Conservation (phyloP, 2,113 vertebrate genomes). For the Genyomyrus donnyi region DNA sequence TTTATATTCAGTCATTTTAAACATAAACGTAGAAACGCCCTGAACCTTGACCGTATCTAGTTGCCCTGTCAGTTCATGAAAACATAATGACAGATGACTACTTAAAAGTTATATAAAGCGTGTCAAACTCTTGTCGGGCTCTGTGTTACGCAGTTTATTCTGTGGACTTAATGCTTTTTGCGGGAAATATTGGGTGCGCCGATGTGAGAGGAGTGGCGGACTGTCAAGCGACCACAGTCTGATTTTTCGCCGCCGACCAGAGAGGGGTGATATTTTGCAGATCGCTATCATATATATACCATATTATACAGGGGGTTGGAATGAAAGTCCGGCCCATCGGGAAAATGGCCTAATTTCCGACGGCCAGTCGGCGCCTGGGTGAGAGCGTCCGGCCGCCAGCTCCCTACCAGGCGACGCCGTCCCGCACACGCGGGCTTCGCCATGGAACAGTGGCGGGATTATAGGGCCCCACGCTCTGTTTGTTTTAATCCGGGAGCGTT, state of each 20-base stretch:
- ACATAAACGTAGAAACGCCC: not conserved
- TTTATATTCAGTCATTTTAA: not conserved
- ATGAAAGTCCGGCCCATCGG: not conserved
- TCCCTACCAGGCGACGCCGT: not conserved
- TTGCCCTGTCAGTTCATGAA: not conserved
- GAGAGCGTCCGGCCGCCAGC: not conserved
- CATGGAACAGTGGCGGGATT: conserved; percentile 16
- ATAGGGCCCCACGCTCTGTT: not conserved
- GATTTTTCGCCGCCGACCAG: not conserved
- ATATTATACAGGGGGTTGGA: not conserved
- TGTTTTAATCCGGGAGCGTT: conserved; percentile 17
- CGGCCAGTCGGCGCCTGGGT: not conserved
- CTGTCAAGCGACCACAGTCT: not conserved
- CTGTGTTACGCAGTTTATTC: not conserved
- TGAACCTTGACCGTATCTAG: not conserved
- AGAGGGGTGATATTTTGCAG: not conserved
- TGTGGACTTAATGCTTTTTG: not conserved
- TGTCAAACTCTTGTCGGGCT: not conserved
- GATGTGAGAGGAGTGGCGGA: not conserved
- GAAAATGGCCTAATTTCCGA: not conserved
- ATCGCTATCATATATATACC: not conserved
- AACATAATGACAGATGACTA: not conserved
- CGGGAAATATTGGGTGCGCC: not conserved
- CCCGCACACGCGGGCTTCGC: not conserved
- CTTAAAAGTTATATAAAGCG: not conserved